Evolutionary conservation across 2,113 vertebrate species (phyloP), one percentile per base, ranked within the genome.

Genomic region (Lanius ludovicianus): DNA sequence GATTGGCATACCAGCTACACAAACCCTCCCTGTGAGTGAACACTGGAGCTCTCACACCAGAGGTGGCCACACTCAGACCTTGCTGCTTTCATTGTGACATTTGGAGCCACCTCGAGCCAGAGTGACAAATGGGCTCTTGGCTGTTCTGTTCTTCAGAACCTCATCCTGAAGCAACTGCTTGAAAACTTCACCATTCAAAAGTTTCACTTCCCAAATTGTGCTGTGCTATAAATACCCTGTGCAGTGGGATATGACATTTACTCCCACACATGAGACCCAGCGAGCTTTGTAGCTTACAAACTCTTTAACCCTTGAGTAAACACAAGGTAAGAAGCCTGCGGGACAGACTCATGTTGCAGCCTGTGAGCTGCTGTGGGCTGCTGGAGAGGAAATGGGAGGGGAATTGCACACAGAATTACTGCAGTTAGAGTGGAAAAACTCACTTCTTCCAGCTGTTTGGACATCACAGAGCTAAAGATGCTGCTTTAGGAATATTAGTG

Each of bases 131-230:
- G 5, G 42, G 7, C 21, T 47, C 74, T 87, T 0, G 1, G 42
- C 75, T 59, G 5, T 33, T 77, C 47, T 1, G 1, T 68, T 92
- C 88, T 71, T 22, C n/a, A 14, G 90, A 87, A 73, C 46, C 62
- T 42, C 62, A 81, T 74, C 39, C 57, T 70, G 65, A 94, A 69
- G 71, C 71, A 46, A 60, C 76, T 17, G 47, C 77, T 59, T 91
- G 57, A 76, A 87, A 95, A 92, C 81, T 87, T 93, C 89, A 87
- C 91, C 81, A 69, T 87, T 49, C 49, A 74, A 18, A 84, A 90
- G 96, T 97, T 97, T 97, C 96, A 92, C 94, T 97, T 97, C 96
- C 96, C 95, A 74, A 63, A 71, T 6, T 37, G 74, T 35, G 80
- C 95, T n/a, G 89, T 42, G 42, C 96, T 96, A 96, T 94, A 96